These are phyloP conservation scores for Triplophysa dalaica DNA, from an alignment of 2,113 vertebrate genomes.

Conservation along the genomic window DNA sequence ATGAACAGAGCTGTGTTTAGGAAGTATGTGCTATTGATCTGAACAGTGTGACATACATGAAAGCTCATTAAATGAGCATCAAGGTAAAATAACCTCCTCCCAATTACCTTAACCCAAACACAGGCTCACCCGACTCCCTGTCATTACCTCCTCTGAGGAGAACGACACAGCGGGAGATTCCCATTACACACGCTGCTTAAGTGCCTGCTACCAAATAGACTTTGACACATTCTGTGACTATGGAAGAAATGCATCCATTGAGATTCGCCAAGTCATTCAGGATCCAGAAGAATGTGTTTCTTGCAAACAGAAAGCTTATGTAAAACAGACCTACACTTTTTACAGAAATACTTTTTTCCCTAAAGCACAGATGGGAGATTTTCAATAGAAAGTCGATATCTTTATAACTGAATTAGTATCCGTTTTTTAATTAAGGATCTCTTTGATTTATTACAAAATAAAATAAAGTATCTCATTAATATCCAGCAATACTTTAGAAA, in stretches of 20 bases:
- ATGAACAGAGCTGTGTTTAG: conserved; percentile 13
- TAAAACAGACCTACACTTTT: not conserved
- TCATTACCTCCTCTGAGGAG: conserved; percentile 49
- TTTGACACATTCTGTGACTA: conserved; percentile 11
- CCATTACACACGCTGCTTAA: conserved; percentile 53
- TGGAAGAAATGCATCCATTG: conserved; percentile 27
- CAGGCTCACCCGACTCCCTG: conserved; percentile 15
- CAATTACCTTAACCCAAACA: conserved; percentile 38
- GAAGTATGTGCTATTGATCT: conserved; percentile 33
- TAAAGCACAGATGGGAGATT: no score
- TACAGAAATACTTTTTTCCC: not conserved
- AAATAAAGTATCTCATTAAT: conserved; percentile 25
- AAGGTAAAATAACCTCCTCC: conserved; percentile 41
- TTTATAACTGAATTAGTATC: no score
- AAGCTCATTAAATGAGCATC: conserved; percentile 40
- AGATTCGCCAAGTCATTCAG: not conserved
- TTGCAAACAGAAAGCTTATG: not conserved
- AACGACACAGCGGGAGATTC: conserved; percentile 52
- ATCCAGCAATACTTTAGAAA: not conserved
- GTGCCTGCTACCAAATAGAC: conserved; percentile 24
- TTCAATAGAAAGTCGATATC: no score
- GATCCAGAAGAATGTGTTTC: no score
- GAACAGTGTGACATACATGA: conserved; percentile 41
- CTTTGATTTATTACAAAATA: not conserved
- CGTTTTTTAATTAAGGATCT: not conserved